Evolutionary conservation across 1,140 invertebrate species (phyloP), one percentile per base, ranked within the genome.

Genomic region (Anoplophora glabripennis): DNA sequence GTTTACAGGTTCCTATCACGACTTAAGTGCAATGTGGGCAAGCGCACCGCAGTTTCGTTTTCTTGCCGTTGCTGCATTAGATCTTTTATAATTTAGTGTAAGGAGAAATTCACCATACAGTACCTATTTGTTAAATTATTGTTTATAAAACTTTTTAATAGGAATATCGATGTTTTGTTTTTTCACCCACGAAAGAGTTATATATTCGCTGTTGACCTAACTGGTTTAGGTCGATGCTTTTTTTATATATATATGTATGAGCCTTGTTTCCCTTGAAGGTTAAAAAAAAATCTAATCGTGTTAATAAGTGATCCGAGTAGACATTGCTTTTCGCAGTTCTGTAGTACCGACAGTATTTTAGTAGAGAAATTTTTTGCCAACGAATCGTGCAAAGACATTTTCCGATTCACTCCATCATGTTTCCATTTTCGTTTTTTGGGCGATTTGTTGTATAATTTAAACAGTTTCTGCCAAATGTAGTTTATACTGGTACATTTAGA

Each of bases 391-490:
- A 46, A 18, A 1, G 17, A 46, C 17, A 42, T 9, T 14, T 42
- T n/a, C n/a, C 17, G 14, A 42, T 42, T 15, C 14, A 42, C n/a
- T 42, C 12, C 44, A 15, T 21, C 21, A 5, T 28, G 21, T 28
- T 28, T 28, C 5, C 21, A 3, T 28, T 28, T 28, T 28, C 7
- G 8, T 46, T 46, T 18, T 10, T 28, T 46, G 44, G 17, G 11
- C 44, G 28, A 46, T 46, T 46, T 46, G 17, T 46, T 46, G 44
- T 18, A 3, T 14, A 21, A 17, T 17, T 46, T 46, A 17, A 18
- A 46, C 18, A 18, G 44, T 46, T 46, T 46, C 44, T 28, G 44
- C 44, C 44, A 46, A 46, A 46, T 46, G 44, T 46, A 46, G 44
- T 46, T 15, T 46, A 8, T 42, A 42, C 14, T 3, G 41, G 17